These are phyloP conservation scores for Scaptomyza reducta DNA, from an alignment of 2,888 invertebrate genomes.

Conservation along the genomic window DNA sequence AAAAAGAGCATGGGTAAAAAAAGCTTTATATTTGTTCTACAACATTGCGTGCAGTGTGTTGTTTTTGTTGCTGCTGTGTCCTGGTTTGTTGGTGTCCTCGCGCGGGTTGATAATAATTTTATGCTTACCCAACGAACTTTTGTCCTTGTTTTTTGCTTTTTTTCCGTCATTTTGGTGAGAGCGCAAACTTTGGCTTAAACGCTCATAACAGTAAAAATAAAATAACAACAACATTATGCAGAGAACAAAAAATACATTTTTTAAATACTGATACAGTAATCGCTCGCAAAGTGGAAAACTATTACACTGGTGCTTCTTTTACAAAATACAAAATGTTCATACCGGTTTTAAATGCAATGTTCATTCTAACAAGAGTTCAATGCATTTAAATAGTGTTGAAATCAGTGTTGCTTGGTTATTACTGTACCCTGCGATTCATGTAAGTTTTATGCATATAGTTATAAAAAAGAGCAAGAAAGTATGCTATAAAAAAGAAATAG, in stretches of 20 bases:
- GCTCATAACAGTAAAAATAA: conserved; percentile 74
- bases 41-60: conserved; percentile 61
- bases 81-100: conserved; percentile 38
- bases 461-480: conserved; percentile 37
- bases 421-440: conserved; percentile 11
- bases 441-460: conserved; percentile 3
- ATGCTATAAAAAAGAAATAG: conserved; percentile 60
- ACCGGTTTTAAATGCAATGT: neutral
- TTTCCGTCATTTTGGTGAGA: conserved; percentile 29
- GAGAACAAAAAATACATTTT: conserved; percentile 7
- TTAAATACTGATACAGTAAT: conserved; percentile 22
- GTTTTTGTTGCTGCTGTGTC: conserved; percentile 28
- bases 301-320: neutral
- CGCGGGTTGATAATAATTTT: conserved; percentile 74
- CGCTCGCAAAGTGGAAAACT: conserved; percentile 2
- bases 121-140: conserved; percentile 71
- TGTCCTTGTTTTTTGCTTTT: conserved; percentile 35
- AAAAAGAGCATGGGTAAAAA: conserved; percentile 53
- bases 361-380: neutral
- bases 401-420: neutral
- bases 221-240: conserved; percentile 38
- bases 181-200: conserved; percentile 73
- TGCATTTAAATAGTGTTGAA: neutral
- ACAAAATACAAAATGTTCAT: neutral
- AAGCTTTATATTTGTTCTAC: conserved; percentile 72